A percentile compares a stretch with the other conserved stretches of the same genome.
Evolutionary conservation across 2,888 invertebrate species (phyloP).

Genomic region (Drosophila longiperda): DNA sequence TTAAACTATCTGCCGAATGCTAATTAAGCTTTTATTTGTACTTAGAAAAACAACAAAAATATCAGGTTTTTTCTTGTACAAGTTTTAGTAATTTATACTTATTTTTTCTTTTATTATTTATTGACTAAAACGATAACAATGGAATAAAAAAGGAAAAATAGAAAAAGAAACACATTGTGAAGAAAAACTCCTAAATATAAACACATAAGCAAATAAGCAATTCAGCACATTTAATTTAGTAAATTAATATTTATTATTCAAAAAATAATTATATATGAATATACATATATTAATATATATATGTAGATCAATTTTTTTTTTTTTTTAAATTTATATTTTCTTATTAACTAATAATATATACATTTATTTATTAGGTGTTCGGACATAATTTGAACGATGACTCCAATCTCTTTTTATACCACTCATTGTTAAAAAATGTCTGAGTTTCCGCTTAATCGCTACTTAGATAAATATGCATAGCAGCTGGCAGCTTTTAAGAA

Average conservation of each 20-base stretch:
- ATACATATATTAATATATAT: too few species aligned
- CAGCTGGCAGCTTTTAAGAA: not conserved
- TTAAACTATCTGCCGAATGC: not conserved
- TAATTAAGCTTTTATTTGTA: not conserved
- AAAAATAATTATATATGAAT: not conserved
- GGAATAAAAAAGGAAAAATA: not conserved
- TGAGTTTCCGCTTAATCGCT: slow-evolving; percentile 6
- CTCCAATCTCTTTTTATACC: not conserved
- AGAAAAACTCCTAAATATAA: too few species aligned
- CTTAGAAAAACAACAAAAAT: not conserved
- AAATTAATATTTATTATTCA: not conserved
- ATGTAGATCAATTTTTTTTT: not conserved
- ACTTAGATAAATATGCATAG: not conserved
- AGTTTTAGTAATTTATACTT: not conserved
- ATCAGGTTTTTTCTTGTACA: too few species aligned
- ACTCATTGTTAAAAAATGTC: not conserved
- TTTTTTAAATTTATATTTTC: not conserved
- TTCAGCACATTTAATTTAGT: not conserved
- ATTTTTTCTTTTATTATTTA: not conserved
- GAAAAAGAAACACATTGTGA: not conserved
- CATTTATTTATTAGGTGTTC: not conserved
- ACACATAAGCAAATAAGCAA: too few species aligned
- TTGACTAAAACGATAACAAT: not conserved
- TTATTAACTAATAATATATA: not conserved
- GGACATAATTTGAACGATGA: not conserved